Conservation (phyloP, 2,888 invertebrate species). For the Volucella bombylans region DNA sequence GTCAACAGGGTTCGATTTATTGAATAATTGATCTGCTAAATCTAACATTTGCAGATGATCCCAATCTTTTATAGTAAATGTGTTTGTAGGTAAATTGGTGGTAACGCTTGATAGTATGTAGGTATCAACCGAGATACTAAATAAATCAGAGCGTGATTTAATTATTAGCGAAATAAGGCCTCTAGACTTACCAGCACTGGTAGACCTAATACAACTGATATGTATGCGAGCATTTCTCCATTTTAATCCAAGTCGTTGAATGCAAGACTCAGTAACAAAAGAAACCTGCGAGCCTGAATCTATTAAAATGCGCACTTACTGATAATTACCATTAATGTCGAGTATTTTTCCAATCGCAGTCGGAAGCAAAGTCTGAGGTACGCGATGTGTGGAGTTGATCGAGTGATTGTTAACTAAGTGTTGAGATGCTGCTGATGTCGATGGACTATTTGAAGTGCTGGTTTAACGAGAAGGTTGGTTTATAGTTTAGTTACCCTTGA, state of each 20-base stretch:
- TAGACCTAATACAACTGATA: no score
- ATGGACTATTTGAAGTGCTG: no score
- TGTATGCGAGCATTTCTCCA: no score
- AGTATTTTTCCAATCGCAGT: constrained; percentile 18
- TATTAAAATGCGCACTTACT: constrained; percentile 19
- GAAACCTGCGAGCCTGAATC: constrained; percentile 22
- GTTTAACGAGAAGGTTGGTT: no score
- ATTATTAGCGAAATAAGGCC: not conserved
- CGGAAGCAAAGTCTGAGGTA: not conserved
- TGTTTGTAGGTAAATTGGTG: constrained; percentile 16
- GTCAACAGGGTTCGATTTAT: no score
- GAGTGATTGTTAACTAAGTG: constrained; percentile 15
- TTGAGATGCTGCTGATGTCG: no score
- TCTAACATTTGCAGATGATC: constrained; percentile 3
- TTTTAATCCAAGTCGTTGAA: no score
- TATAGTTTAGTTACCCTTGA: no score
- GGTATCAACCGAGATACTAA: not conserved
- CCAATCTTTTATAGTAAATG: constrained; percentile 8
- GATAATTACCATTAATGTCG: constrained; percentile 10
- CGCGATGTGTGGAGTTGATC: not conserved
- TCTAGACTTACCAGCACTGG: not conserved
- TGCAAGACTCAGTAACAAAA: constrained; percentile 23
- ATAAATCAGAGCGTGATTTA: constrained; percentile 4
- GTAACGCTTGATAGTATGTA: constrained; percentile 1
- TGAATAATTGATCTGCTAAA: constrained; percentile 27